A percentile compares a stretch with the other conserved stretches of the same genome.
phyloP scores from a whole-genome alignment of 2,113 vertebrate species.

The Nothobranchius kuhntae region DNA sequence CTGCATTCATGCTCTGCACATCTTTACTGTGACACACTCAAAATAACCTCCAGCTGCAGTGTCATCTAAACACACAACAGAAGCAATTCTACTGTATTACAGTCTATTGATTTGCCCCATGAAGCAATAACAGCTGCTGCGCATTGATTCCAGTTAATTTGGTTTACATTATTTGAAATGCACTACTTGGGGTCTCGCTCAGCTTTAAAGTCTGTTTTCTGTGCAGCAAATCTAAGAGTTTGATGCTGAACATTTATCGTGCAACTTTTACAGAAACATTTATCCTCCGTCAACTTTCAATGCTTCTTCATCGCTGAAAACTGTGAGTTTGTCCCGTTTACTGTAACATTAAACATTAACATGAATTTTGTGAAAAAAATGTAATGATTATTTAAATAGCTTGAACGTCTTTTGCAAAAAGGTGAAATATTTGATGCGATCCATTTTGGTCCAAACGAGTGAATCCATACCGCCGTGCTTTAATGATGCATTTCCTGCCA shows the following conservation, averaged over 20 bases:
- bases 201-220: conserved; percentile 32
- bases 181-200: conserved; percentile 20
- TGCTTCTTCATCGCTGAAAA: background rate
- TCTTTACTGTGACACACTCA: background rate
- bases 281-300: background rate
- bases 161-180: conserved; percentile 44
- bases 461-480: conserved; percentile 42
- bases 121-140: conserved; percentile 53
- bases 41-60: conserved; percentile 31
- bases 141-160: conserved; percentile 60
- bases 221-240: background rate
- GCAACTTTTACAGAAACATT: background rate
- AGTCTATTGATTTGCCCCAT: conserved; percentile 63
- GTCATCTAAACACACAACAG: conserved; percentile 39
- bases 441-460: conserved; percentile 17
- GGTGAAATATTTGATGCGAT: conserved; percentile 10
- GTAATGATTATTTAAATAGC: background rate
- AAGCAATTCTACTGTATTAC: conserved; percentile 57
- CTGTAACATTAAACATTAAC: background rate
- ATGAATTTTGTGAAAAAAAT: background rate
- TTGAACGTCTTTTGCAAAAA: background rate
- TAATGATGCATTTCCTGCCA: conserved; percentile 51
- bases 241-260: background rate
- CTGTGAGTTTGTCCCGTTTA: no score
- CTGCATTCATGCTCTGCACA: conserved; percentile 21